Percentiles rank a stretch among this genome's conserved stretches.
phyloP scores from a whole-genome alignment of 2,113 vertebrate species.

The Ploceus nigricollis region DNA sequence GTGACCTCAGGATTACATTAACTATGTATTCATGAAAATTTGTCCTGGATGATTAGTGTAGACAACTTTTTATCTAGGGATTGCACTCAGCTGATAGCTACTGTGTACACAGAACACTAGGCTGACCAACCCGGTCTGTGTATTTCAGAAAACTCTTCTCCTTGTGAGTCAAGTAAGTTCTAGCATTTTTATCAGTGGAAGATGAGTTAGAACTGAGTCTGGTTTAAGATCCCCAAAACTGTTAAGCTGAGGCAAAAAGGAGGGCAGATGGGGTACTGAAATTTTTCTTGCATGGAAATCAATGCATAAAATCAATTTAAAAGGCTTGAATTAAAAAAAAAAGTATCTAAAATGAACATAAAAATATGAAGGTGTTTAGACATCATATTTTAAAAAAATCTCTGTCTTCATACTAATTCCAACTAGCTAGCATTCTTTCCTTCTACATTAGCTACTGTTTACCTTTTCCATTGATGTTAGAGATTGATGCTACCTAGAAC shows the following conservation, averaged over 20 bases:
- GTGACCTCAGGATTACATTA: background rate
- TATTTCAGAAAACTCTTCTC: background rate
- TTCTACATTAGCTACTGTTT: background rate
- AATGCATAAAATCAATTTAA: background rate
- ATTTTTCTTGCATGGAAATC: background rate
- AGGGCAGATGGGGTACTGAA: fast-evolving
- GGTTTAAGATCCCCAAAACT: background rate
- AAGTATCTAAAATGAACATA: background rate
- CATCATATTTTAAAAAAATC: background rate
- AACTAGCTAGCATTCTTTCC: background rate
- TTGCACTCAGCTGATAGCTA: background rate
- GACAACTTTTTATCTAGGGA: background rate
- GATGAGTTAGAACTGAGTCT: background rate
- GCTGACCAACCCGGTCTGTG: background rate
- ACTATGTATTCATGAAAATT: background rate
- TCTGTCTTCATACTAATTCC: background rate
- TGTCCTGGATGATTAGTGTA: background rate
- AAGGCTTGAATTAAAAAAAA: background rate
- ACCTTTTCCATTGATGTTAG: background rate
- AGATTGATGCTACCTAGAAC: background rate
- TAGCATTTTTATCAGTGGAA: background rate
- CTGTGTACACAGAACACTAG: background rate
- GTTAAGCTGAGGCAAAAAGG: background rate
- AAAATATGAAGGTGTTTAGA: background rate
- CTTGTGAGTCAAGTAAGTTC: background rate